A percentile compares a stretch with the other conserved stretches of the same genome.
Evolutionary conservation across 2,113 vertebrate genomes (phyloP).

Genomic region (Chunga burmeisteri): DNA sequence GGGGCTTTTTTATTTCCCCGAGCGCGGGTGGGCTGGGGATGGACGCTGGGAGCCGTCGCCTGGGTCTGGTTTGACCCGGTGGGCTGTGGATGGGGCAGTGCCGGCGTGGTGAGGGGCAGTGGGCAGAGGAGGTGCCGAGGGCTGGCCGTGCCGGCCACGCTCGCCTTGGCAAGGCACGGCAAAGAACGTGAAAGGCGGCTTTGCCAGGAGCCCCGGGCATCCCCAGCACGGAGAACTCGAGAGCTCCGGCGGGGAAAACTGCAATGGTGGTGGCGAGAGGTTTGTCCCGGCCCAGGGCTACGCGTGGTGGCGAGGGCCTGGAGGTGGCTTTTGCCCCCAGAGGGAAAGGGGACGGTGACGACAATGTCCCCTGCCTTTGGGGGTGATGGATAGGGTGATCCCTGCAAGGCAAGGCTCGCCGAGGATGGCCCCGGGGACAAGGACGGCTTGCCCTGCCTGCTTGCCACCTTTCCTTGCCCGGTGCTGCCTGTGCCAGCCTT

Average conservation of each 20-base stretch:
- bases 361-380: background rate
- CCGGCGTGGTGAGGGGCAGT: rapidly evolving
- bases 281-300: rapidly evolving
- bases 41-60: background rate
- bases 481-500: background rate
- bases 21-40: background rate
- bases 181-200: background rate
- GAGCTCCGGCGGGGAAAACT: background rate
- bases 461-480: background rate
- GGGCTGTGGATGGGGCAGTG: background rate
- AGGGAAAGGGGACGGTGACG: background rate
- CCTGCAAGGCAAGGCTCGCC: background rate
- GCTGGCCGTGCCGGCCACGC: rapidly evolving
- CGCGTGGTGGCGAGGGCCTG: rapidly evolving
- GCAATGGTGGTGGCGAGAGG: rapidly evolving
- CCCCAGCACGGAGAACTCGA: rapidly evolving
- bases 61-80: background rate
- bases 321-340: background rate
- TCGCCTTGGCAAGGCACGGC: background rate
- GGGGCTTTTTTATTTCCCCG: background rate
- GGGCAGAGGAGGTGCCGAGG: background rate
- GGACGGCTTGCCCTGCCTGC: background rate
- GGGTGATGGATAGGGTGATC: background rate
- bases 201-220: background rate
- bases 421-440: background rate